Conservation (phyloP, 2,888 invertebrate genomes). For the Thecocarcelia acutangulata region DNA sequence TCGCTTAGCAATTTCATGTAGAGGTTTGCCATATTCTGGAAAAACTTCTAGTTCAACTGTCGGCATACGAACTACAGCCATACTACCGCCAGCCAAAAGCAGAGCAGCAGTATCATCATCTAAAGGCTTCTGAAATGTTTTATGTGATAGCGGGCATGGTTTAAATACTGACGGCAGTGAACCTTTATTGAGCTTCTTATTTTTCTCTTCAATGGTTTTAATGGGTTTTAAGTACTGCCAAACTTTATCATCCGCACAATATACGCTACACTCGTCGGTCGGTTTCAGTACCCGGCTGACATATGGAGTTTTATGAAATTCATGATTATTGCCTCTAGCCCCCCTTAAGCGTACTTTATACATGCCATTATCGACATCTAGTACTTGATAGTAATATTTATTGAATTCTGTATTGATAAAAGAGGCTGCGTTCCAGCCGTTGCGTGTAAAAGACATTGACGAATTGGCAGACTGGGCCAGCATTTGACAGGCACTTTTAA, state of each 20-base stretch:
- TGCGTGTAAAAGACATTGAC: conserved; percentile 78
- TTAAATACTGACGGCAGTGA: conserved; percentile 74
- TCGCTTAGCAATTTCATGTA: conserved; percentile 79
- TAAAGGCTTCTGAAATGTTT: conserved; percentile 75
- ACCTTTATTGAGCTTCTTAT: conserved; percentile 73
- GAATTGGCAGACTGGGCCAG: conserved; percentile 73
- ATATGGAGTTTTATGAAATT: conserved; percentile 75
- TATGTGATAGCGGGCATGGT: conserved; percentile 80
- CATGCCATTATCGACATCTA: conserved; percentile 75
- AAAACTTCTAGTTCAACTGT: conserved; percentile 79
- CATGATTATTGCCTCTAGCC: conserved; percentile 77
- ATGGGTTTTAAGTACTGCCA: conserved; percentile 73
- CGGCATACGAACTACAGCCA: conserved; percentile 80
- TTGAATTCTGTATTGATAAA: conserved; percentile 79
- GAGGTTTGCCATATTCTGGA: conserved; percentile 77
- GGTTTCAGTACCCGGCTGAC: conserved; percentile 64
- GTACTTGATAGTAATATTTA: conserved; percentile 79
- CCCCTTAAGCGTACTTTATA: conserved; percentile 76
- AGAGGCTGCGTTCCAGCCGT: conserved; percentile 79
- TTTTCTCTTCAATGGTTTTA: conserved; percentile 70
- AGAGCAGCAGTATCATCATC: conserved; percentile 77
- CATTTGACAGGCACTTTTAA: conserved; percentile 76
- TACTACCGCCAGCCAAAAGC: conserved; percentile 76
- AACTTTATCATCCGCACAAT: conserved; percentile 74
- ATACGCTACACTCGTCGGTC: conserved; percentile 7